Evolutionary conservation across 2,888 invertebrate species (phyloP), one percentile per base, ranked within the genome.

Genomic region (Lissocephala sabroskyi): DNA sequence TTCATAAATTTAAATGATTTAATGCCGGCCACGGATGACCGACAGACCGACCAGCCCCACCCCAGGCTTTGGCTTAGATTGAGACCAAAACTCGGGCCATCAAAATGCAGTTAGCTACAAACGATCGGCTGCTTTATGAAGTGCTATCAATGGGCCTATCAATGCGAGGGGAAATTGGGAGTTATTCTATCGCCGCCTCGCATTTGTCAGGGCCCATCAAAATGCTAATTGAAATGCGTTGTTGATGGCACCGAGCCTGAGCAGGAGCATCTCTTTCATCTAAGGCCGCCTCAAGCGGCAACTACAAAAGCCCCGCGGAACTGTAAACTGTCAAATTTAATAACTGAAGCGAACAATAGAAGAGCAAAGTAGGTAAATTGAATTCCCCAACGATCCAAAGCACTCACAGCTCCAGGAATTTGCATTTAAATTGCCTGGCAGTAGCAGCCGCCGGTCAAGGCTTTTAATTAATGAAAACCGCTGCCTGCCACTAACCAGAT

Each of bases 271-370:
- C n/a, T 19, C 64, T 79, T 79, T 74, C 59, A 77, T 74, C 70
- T 77, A 3, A 9, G n/a, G 49, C 64, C 79, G 77, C 56, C 54
- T n/a, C n/a, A n/a, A 41, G 9, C 43, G 59, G 79, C 63, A 68
- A 23, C 23, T 23, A 23, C 4, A 3, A 23, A 23, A 23, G 23
- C 23, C 23, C 7, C 7, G 23, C 23, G 16, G 51, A 40, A 53
- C 63, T 62, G 73, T 65, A 63, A 75, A 57, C 73, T 76, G 73
- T 76, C 78, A 76, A 78, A 68, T 79, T 70, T 74, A 77, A 74
- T 76, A 74, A 79, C 79, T 66, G 66, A 62, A 65, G 76, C 70
- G 57, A 62, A 68, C 77, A 71, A 74, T 63, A 39, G 54, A n/a
- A n/a, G n/a, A 52, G 36, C n/a, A 19, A 52, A 67, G 51, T 65